Conservation (phyloP, 92 coral and sea anemone genomes). For the Actinernus sp. region DNA sequence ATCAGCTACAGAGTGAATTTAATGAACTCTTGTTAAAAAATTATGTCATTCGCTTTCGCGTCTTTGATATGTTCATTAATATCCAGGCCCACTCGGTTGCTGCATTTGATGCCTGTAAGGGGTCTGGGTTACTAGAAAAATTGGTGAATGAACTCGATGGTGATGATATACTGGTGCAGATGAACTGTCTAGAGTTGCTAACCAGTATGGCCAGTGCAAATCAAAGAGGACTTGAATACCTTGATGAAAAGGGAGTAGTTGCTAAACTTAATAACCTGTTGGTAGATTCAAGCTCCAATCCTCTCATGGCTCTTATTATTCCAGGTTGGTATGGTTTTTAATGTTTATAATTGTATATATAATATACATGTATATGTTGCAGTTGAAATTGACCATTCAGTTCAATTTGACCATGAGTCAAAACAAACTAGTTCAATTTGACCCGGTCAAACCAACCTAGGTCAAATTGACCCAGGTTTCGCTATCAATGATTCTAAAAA, state of each 20-base stretch:
- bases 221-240: conserved; percentile 69
- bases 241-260: conserved; percentile 76
- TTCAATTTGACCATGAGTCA: too few relatives aligned
- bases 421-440: too few relatives aligned
- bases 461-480: too few relatives aligned
- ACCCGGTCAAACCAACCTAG: too few relatives aligned
- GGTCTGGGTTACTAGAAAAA: conserved; percentile 70
- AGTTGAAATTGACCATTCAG: too few relatives aligned
- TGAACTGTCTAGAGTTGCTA: conserved; percentile 91
- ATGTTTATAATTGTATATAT: too few relatives aligned
- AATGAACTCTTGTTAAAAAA: conserved; percentile 66
- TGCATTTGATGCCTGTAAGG: conserved; percentile 57
- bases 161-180: conserved; percentile 82
- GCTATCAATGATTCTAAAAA: too few relatives aligned
- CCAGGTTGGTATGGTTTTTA: conserved; percentile 73
- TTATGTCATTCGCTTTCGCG: conserved; percentile 85
- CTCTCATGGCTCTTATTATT: conserved; percentile 72
- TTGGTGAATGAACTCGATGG: conserved; percentile 82
- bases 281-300: conserved; percentile 61
- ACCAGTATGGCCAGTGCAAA: conserved; percentile 77
- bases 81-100: conserved; percentile 69
- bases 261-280: conserved; percentile 75
- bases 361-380: too few relatives aligned
- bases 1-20: conserved; percentile 82
- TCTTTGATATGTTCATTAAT: conserved; percentile 75